Conservation (phyloP, 2,888 invertebrate species). For the Ormyrus nitidulus region DNA sequence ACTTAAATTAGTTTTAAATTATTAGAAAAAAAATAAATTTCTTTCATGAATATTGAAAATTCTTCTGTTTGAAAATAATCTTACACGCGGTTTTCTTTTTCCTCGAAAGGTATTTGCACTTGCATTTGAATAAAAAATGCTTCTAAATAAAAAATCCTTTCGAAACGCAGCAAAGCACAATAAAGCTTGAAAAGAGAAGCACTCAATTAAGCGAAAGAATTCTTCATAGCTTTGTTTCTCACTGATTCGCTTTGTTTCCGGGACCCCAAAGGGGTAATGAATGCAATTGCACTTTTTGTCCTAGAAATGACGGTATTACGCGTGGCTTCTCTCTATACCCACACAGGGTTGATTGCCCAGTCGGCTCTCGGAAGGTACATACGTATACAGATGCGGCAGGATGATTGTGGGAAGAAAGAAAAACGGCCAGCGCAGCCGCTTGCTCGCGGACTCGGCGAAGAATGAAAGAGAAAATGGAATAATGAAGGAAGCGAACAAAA, state of each 20-base stretch:
- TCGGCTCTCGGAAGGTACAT: neutral
- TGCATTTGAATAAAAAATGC: too few relatives aligned
- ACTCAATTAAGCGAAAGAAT: conserved; percentile 24
- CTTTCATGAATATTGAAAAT: too few relatives aligned
- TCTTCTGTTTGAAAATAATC: too few relatives aligned
- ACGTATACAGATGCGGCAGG: neutral
- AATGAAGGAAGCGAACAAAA: conserved; percentile 6
- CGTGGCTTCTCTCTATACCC: conserved; percentile 62
- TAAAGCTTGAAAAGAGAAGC: neutral
- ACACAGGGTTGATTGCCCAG: conserved; percentile 29
- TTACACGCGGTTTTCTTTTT: too few relatives aligned
- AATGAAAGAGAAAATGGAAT: conserved; percentile 28
- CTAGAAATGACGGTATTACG: conserved; percentile 63
- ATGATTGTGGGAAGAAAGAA: conserved; percentile 7
- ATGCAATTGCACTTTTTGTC: conserved; percentile 73
- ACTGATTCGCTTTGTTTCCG: conserved; percentile 66
- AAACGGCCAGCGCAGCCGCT: neutral
- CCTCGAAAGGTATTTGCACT: too few relatives aligned
- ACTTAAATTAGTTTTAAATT: too few relatives aligned
- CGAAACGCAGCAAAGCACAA: neutral
- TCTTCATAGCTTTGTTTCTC: neutral
- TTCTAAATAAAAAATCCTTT: too few relatives aligned
- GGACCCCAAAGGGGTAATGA: conserved; percentile 66
- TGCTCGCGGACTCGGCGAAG: conserved; percentile 14
- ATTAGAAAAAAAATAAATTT: too few relatives aligned